Evolutionary conservation across 2,113 vertebrate species (phyloP).

Genomic region (Salminus brasiliensis): DNA sequence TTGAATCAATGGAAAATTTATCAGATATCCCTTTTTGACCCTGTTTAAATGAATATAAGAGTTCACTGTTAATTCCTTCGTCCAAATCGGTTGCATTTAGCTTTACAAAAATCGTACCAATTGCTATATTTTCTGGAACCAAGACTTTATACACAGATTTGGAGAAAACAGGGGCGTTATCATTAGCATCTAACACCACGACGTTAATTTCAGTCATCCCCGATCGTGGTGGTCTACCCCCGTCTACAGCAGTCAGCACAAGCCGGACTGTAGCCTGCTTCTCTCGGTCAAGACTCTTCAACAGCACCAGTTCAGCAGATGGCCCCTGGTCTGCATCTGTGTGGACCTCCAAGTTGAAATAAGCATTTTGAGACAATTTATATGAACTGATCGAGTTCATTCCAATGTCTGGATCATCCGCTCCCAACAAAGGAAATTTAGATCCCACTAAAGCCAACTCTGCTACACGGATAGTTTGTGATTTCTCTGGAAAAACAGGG

Average conservation of each 20-base stretch:
- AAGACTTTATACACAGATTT: constrained; percentile 58
- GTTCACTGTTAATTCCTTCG: constrained; percentile 58
- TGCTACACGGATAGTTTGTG: constrained; percentile 53
- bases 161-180: constrained; percentile 66
- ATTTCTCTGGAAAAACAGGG: constrained; percentile 57
- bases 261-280: constrained; percentile 60
- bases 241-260: constrained; percentile 68
- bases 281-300: constrained; percentile 71
- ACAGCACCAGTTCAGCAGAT: constrained; percentile 68
- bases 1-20: constrained; percentile 38
- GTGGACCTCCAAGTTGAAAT: constrained; percentile 61
- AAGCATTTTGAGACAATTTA: constrained; percentile 62
- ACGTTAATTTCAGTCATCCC: constrained; percentile 64
- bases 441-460: constrained; percentile 54
- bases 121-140: constrained; percentile 58
- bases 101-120: constrained; percentile 53
- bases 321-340: constrained; percentile 71
- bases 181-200: constrained; percentile 64
- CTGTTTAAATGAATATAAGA: constrained; percentile 45
- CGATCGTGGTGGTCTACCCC: constrained; percentile 66
- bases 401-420: constrained; percentile 68
- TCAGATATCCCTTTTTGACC: constrained; percentile 30
- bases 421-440: constrained; percentile 63
- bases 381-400: constrained; percentile 65
- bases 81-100: constrained; percentile 67